Evolutionary conservation across 35 echinoderm and acorn worm species (phyloP), one percentile per base, ranked within the genome.

Genomic region (Lytechinus variegatus): DNA sequence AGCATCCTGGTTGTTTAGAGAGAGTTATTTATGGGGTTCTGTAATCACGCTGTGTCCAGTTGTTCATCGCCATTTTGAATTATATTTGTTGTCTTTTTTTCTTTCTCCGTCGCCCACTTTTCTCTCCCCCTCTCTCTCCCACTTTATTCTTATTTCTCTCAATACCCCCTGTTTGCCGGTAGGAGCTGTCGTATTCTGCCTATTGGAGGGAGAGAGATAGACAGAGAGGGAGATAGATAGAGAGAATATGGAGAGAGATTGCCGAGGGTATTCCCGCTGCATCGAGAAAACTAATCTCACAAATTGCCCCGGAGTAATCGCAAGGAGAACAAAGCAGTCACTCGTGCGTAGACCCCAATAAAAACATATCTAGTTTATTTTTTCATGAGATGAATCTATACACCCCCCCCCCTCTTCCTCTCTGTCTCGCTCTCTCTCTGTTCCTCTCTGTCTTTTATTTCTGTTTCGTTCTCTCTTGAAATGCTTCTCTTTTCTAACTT

Each of bases 331-430:
- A 90, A 90, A 90, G 88, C 88, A 54, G 88, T 10, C 88, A 90
- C 12, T 90, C 88, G 88, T 90, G 88, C 88, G 88, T 90, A 54
- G 88, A 90, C 88, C 88, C 88, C 88, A 90, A 90, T 90, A 90
- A 90, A 90, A 90, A 90, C 88, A 90, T 90, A 90, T 90, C 88
- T 12, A 90, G 88, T 90, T 90, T 90, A 90, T 90, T 90, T 90
- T 90, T 90, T 54, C 88, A 90, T 90, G 52, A 90, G 88, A 90
- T 90, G 88, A 90, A 90, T 52, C 88, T 79, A 79, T 79, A 54
- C 88, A 90, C 88, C 14, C 9, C 14, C 5, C 87, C 87, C 27
- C 10, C 87, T 89, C 88, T 29, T 33, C 52, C 88, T 44, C 88
- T 54, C 88, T 52, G 28, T 52, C 52, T 52, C 88, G 9, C 87